Conservation (phyloP, 2,797 vertebrate genomes). For the Betta splendens region DNA sequence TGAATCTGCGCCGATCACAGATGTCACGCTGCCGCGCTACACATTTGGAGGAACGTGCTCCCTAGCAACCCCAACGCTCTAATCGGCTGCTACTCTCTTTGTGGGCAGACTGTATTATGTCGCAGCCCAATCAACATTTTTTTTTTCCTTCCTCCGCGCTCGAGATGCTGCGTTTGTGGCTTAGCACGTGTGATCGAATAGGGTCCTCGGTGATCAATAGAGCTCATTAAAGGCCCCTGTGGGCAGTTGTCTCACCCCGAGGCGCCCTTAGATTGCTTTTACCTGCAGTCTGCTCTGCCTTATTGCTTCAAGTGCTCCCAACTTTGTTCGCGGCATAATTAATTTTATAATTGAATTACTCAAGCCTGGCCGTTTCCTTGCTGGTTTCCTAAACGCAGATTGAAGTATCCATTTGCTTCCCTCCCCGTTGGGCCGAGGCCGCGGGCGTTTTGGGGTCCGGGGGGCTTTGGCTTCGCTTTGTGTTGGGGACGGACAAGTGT, state of each 20-base stretch:
- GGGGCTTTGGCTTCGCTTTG: constrained; percentile 33
- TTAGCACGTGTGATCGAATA: constrained; percentile 73
- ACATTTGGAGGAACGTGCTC: constrained; percentile 46
- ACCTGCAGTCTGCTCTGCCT: constrained; percentile 48
- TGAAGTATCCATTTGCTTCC: constrained; percentile 29
- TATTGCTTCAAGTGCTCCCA: constrained; percentile 50
- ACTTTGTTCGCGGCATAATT: constrained; percentile 60
- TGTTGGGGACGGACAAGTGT: constrained; percentile 49
- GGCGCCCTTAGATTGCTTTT: constrained; percentile 61
- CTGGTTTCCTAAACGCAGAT: constrained; percentile 17
- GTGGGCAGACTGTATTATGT: constrained; percentile 37
- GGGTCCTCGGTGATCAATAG: constrained; percentile 73
- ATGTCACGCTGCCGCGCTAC: constrained; percentile 29
- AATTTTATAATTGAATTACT: constrained; percentile 56
- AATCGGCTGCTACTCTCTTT: constrained; percentile 46
- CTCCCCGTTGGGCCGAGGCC: constrained; percentile 13
- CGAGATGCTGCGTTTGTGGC: constrained; percentile 55
- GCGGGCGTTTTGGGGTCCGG: constrained; percentile 37
- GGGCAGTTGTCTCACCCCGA: constrained; percentile 53
- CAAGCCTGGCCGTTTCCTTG: constrained; percentile 26
- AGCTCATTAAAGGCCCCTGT: constrained; percentile 72
- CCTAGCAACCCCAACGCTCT: constrained; percentile 41
- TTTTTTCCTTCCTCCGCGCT: constrained; percentile 28
- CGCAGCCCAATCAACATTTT: constrained; percentile 43
- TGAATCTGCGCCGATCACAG: constrained; percentile 45